Evolutionary conservation across 30 jellyfish, hydroid and myxozoan genomes (phyloP).

Genomic region (Turritopsis dohrnii): DNA sequence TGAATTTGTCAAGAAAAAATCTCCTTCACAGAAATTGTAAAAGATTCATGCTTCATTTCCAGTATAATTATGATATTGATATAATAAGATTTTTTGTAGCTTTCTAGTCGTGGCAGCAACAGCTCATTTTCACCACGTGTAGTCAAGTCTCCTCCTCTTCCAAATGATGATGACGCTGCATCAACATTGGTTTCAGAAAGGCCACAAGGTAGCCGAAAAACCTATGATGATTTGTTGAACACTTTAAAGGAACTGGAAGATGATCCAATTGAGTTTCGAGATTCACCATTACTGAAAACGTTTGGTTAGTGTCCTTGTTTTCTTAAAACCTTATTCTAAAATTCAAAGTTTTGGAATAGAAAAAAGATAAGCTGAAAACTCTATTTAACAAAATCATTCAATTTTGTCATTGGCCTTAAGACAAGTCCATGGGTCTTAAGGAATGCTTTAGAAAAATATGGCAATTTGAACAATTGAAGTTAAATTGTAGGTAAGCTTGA

Average conservation of each 20-base stretch:
- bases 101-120: slow-evolving; percentile 13
- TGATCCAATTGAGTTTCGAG: slow-evolving; percentile 57
- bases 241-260: slow-evolving; percentile 93
- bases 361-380: too few relatives aligned
- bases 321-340: too few relatives aligned
- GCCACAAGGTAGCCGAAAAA: slow-evolving; percentile 43
- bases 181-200: background rate
- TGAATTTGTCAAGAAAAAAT: too few relatives aligned
- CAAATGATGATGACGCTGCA: slow-evolving; percentile 1
- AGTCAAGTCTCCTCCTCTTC: background rate
- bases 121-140: background rate
- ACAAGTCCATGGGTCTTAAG: too few relatives aligned
- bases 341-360: too few relatives aligned
- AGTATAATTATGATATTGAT: background rate
- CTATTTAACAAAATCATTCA: too few relatives aligned
- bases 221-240: slow-evolving; percentile 74
- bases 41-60: too few relatives aligned
- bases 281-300: slow-evolving; percentile 31
- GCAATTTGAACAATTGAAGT: too few relatives aligned
- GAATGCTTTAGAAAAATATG: too few relatives aligned
- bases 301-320: slow-evolving; percentile 50
- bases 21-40: too few relatives aligned
- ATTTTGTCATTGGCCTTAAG: too few relatives aligned
- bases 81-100: background rate
- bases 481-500: too few relatives aligned